Evolutionary conservation across 2,113 vertebrate species (phyloP), one percentile per base, ranked within the genome.

Genomic region (Megaceryle torquata): DNA sequence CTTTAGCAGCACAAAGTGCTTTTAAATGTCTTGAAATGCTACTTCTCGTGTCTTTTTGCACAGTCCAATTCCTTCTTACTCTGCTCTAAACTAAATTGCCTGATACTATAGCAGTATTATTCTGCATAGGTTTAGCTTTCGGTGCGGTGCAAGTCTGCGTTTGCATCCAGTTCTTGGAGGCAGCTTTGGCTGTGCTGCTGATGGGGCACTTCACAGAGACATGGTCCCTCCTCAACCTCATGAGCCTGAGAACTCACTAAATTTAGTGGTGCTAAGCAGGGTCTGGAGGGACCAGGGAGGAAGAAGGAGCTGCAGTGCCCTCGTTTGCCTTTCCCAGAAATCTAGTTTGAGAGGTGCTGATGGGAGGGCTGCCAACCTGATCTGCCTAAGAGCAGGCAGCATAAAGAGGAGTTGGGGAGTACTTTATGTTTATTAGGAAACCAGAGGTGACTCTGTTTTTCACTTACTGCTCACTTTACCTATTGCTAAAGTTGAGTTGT

Each of bases 151-250:
- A 26, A 4, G 26, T 67, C 43, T 20, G 19, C 1, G 0, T 16
- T 37, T 53, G 41, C n/a, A 48, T 13, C 33, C 14, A 14, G 35
- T 31, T 67, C 61, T 4, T 8, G 43, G 51, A 35, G 37, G 29
- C 19, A 37, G 29, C 15, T 84, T 74, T 61, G 83, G n/a, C 57
- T 25, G 31, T 41, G 79, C 53, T 72, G 29, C 46, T 53, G n/a
- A 4, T 39, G 46, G 21, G 46, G 51, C 18, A 18, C 13, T 65
- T 61, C 24, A 5, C 5, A 5, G 67, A 26, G 35, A 10, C 33
- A 24, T 0, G 0, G 65, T 17, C 25, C 19, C 22, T 74, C 22
- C 56, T 77, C 60, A 24, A 0, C 8, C 13, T 17, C 1, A 0
- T 0, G n/a, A 59, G 11, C 67, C 0, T 2, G 20, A 77, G 63